Percentiles rank a stretch among this genome's conserved stretches.
Conservation (phyloP, 2,113 vertebrate species). For the Cheilinus undulatus region DNA sequence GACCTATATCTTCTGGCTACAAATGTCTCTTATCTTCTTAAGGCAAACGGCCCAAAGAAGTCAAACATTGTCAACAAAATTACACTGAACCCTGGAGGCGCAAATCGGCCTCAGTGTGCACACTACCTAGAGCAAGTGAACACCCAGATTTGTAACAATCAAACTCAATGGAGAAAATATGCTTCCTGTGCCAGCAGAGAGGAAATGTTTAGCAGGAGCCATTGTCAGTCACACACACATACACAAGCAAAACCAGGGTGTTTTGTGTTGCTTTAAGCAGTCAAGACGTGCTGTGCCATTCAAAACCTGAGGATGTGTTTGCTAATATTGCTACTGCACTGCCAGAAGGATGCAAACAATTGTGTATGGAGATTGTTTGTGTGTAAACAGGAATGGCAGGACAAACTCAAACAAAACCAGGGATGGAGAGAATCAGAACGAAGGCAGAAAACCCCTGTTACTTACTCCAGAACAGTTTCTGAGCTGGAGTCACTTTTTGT, state of each 20-base stretch:
- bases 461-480: slow-evolving; percentile 13
- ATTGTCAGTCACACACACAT: slow-evolving; percentile 59
- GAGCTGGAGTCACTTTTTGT: slow-evolving; percentile 4
- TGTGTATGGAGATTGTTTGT: slow-evolving; percentile 47
- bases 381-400: slow-evolving; percentile 42
- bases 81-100: slow-evolving; percentile 41
- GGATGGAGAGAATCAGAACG: slow-evolving; percentile 29
- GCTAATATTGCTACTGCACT: slow-evolving; percentile 47
- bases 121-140: slow-evolving; percentile 22
- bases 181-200: slow-evolving; percentile 30
- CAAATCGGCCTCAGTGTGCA: slow-evolving; percentile 48
- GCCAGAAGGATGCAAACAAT: slow-evolving; percentile 53
- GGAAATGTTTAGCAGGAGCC: slow-evolving; percentile 26
- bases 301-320: slow-evolving; percentile 38
- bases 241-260: slow-evolving; percentile 43
- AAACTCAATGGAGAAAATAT: slow-evolving; percentile 45
- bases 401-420: slow-evolving; percentile 53
- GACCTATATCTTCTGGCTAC: slow-evolving; percentile 24
- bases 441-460: slow-evolving; percentile 15
- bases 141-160: slow-evolving; percentile 46
- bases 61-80: slow-evolving; percentile 61
- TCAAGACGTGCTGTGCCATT: slow-evolving; percentile 39
- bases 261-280: slow-evolving; percentile 42
- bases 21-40: slow-evolving; percentile 53
- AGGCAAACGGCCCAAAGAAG: slow-evolving; percentile 45